Conservation (phyloP, 1,140 invertebrate genomes). For the Yoshiicerus persimilis region DNA sequence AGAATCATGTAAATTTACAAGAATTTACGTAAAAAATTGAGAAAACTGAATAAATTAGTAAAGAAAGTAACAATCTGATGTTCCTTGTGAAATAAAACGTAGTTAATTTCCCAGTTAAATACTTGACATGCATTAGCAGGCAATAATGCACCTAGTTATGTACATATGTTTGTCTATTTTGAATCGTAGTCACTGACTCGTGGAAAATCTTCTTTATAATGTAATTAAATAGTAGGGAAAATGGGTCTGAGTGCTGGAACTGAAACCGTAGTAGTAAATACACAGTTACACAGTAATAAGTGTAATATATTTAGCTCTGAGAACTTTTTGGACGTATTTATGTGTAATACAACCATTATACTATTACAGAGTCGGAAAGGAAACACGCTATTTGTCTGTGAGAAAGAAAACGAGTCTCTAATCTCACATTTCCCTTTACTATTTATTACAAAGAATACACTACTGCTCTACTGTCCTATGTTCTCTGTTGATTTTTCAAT, state of each 20-base stretch:
- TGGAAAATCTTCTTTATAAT: not conserved
- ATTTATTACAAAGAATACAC: not conserved
- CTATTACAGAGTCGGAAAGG: not conserved
- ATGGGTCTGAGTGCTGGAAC: not conserved
- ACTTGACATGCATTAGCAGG: too few species aligned
- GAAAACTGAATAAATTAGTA: too few species aligned
- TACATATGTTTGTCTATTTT: not conserved
- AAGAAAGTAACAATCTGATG: too few species aligned
- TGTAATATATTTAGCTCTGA: not conserved
- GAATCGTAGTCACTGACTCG: not conserved
- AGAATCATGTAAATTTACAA: too few species aligned
- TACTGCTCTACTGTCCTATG: not conserved
- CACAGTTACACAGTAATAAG: not conserved
- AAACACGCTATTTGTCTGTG: slow-evolving; percentile 22
- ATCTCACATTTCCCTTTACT: slow-evolving; percentile 12
- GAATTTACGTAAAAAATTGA: too few species aligned
- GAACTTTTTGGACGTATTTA: not conserved
- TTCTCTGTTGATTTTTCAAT: not conserved
- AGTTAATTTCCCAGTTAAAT: too few species aligned
- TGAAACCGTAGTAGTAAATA: not conserved
- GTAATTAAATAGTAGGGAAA: not conserved
- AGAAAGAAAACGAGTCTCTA: slow-evolving; percentile 19
- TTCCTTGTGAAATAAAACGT: too few species aligned
- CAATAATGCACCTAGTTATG: not conserved
- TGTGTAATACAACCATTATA: not conserved